These are phyloP conservation scores for Lordiphosa clarofinis DNA, from an alignment of 1,140 invertebrate species.

Conservation along the genomic window DNA sequence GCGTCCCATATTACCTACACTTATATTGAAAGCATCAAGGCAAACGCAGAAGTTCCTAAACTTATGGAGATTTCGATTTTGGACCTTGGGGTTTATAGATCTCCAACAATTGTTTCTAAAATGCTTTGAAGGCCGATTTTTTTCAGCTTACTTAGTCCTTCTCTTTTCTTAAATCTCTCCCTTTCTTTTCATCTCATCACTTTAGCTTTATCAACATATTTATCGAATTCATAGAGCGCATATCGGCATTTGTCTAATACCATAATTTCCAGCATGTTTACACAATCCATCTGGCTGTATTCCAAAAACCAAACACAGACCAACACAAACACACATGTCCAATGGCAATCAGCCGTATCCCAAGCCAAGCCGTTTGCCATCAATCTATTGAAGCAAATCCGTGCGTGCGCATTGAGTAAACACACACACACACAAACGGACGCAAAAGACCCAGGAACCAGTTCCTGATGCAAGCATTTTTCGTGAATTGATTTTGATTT, in stretches of 20 bases:
- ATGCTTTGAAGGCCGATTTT: too few relatives aligned
- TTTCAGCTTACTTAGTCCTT: background rate
- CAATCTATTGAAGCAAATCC: constrained; percentile 67
- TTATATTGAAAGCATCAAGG: too few relatives aligned
- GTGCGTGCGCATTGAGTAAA: constrained; percentile 67
- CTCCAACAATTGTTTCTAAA: too few relatives aligned
- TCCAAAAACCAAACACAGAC: constrained; percentile 48
- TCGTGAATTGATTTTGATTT: constrained; percentile 71
- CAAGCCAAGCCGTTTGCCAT: constrained; percentile 47
- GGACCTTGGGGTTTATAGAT: too few relatives aligned
- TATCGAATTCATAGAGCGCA: constrained; percentile 1
- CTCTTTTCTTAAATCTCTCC: background rate
- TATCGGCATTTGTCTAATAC: constrained; percentile 40
- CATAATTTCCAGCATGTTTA: constrained; percentile 76
- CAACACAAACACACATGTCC: constrained; percentile 40
- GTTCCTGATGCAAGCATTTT: constrained; percentile 6
- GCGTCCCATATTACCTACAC: too few relatives aligned
- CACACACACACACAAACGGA: constrained; percentile 30
- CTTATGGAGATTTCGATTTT: too few relatives aligned
- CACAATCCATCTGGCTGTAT: constrained; percentile 79
- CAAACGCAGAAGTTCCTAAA: too few relatives aligned
- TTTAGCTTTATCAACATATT: too few relatives aligned
- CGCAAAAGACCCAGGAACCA: constrained; percentile 14
- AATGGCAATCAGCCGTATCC: constrained; percentile 51
- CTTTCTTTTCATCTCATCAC: too few relatives aligned